These are phyloP conservation scores for Gopherus evgoodei DNA, from an alignment of 2,113 vertebrate genomes.

Conservation along the genomic window DNA sequence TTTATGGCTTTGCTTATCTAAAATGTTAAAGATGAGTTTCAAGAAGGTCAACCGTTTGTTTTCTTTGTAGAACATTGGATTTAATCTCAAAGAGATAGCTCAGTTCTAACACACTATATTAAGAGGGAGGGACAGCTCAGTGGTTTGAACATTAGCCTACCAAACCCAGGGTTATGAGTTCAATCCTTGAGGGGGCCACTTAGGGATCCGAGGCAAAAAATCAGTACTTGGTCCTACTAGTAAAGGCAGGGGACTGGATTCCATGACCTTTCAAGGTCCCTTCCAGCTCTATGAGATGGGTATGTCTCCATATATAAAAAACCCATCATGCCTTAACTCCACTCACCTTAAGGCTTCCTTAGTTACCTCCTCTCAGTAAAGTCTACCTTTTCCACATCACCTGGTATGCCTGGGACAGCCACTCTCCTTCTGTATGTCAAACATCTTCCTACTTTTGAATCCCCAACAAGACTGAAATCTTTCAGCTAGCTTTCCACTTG, in stretches of 20 bases:
- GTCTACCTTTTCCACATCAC: neutral
- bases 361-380: accelerated
- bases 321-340: accelerated
- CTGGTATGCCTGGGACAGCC: accelerated
- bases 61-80: neutral
- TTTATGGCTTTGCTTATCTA: too few species aligned
- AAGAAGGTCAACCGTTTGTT: accelerated
- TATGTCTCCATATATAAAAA: neutral
- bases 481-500: neutral
- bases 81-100: neutral
- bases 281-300: too few species aligned
- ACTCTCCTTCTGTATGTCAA: neutral
- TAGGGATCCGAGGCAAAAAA: too few species aligned
- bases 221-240: too few species aligned
- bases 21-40: neutral
- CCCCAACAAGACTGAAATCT: accelerated
- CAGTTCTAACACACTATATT: accelerated
- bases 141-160: too few species aligned
- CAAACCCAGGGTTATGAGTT: too few species aligned
- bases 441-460: neutral
- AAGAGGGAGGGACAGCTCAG: too few species aligned
- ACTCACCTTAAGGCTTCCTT: neutral
- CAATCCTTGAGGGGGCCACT: too few species aligned
- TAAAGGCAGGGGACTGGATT: too few species aligned
- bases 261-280: too few species aligned